Evolutionary conservation across 2,797 vertebrate species (phyloP).

Genomic region (Aplochiton taeniatus): DNA sequence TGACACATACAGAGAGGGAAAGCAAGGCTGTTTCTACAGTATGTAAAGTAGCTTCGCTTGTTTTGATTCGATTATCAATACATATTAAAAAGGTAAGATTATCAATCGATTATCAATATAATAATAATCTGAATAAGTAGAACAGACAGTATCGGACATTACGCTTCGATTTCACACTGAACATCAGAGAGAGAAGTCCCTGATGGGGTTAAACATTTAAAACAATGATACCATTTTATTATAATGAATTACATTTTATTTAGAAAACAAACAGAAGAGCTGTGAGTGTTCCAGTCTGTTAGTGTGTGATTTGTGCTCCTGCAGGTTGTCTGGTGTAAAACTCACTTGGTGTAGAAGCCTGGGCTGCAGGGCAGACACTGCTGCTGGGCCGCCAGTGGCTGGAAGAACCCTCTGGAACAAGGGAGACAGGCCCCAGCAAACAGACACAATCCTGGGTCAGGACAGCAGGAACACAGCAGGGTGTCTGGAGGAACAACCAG

Average conservation of each 20-base stretch:
- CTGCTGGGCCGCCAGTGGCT: constrained; percentile 75
- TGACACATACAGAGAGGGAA: not conserved
- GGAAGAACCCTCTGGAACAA: constrained; percentile 78
- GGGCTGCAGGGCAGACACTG: constrained; percentile 78
- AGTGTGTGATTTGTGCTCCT: no score
- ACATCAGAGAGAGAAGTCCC: no score
- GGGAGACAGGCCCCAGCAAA: constrained; percentile 72
- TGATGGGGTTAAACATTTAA: not conserved
- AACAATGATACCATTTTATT: not conserved
- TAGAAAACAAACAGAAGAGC: no score
- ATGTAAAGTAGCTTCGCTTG: no score
- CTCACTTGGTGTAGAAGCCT: constrained; percentile 82
- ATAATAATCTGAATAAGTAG: no score
- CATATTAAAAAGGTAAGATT: no score
- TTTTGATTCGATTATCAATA: no score
- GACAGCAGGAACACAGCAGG: constrained; percentile 79
- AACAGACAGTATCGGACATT: no score
- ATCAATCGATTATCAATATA: no score
- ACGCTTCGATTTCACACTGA: no score
- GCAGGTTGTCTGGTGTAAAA: not conserved
- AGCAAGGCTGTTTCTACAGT: not conserved
- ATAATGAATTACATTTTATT: no score
- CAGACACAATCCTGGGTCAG: constrained; percentile 66
- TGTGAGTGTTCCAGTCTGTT: no score
- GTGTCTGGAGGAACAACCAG: constrained; percentile 62